Base-by-base conservation (phyloP, 2,113 vertebrate species). In the Sinocyclocheilus grahami region DNA sequence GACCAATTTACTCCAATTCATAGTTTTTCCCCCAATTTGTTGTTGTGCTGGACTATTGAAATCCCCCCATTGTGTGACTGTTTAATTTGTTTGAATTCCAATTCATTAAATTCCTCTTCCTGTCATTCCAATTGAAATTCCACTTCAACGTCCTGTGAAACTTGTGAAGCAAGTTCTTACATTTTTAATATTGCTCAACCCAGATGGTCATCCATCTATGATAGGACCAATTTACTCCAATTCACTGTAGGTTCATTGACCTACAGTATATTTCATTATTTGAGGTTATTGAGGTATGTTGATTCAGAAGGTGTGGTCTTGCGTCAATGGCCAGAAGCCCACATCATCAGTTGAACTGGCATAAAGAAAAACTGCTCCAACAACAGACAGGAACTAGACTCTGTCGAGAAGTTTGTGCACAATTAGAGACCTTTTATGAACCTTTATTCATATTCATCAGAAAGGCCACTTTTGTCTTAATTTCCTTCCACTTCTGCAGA, bases 301-400 rank as follows among this genome's bases (percentile, higher is more conserved):
- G 77, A 84, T 88, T 86, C 48, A 82, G 72, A 74, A 81, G 87
- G 86, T 71, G 88, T 75, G 39, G 27, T 63, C 63, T 83, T 9
- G 18, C 42, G 4, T 42, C 37, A 27, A 3, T 46, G 58, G 33
- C n/a, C 20, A 27, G 22, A 24, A 81, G 60, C 39, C 3, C 60
- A 48, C 33, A 62, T 42, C n/a, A 80, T 67, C 60, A 67, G 11
- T 62, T 79, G 8, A 79, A 22, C 55, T 51, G 39, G 27, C 30
- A 27, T 42, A 22, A 71, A 46, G 24, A 65, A 11, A 55, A 20
- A 33, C 51, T 22, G 79, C 55, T 62, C 9, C 7, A 24, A 33
- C 55, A 24, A 37, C 67, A 76, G 72, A 85, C 84, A 78, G 69
- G 87, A 76, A 76, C 48, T 42, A 78, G 72, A 87, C 84, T 87